These are phyloP conservation scores for Axis porcinus DNA, from an alignment of 2,113 vertebrate species.

Conservation along the genomic window DNA sequence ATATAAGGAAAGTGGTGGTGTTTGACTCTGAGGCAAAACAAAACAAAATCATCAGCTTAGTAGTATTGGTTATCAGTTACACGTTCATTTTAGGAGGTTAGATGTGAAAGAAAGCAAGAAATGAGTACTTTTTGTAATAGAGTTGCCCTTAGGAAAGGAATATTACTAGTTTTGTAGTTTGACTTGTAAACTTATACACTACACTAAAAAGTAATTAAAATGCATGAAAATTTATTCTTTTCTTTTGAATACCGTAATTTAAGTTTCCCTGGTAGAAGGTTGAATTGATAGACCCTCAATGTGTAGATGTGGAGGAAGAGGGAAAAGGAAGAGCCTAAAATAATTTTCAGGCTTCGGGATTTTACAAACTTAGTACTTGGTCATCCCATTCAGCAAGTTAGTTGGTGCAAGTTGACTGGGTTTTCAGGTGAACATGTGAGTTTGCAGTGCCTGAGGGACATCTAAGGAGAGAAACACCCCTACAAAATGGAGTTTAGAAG, in stretches of 20 bases:
- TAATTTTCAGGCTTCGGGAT: background rate
- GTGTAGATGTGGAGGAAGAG: background rate
- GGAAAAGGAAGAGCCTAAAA: background rate
- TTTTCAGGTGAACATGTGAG: background rate
- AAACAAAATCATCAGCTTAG: background rate
- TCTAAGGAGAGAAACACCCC: background rate
- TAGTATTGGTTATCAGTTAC: background rate
- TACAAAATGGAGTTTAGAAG: background rate
- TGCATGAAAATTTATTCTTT: background rate
- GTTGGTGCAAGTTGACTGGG: background rate
- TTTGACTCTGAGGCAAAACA: slow-evolving; percentile 26
- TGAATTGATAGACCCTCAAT: background rate
- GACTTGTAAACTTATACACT: background rate
- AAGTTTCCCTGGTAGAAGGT: background rate
- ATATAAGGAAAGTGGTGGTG: background rate
- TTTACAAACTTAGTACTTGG: background rate
- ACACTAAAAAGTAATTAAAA: background rate
- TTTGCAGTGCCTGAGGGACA: background rate
- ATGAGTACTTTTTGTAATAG: background rate
- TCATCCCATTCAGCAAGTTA: background rate
- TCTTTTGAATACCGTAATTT: slow-evolving; percentile 8
- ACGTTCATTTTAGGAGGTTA: slow-evolving; percentile 7
- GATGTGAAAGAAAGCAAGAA: slow-evolving; percentile 42
- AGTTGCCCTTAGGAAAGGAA: background rate
- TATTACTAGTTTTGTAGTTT: slow-evolving; percentile 10